Evolutionary conservation across 2,113 vertebrate genomes (phyloP), one percentile per base, ranked within the genome.

Genomic region (Zapornia atra): DNA sequence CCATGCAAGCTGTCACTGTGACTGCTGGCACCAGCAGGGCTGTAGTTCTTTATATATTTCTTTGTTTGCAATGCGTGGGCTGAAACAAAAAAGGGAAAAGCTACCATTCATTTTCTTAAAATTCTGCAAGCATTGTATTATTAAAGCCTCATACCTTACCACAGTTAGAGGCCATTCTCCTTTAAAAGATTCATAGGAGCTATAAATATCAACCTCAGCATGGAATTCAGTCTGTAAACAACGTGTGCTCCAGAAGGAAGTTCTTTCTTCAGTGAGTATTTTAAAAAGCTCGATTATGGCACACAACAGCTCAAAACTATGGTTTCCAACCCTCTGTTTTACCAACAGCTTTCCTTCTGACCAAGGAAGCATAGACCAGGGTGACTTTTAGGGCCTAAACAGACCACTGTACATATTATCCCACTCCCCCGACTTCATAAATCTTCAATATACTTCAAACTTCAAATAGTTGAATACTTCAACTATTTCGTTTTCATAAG

Each of bases 211-310:
- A 88, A 33, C 29, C 75, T 92, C 77, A 72, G 57, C 31, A 40
- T 82, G 77, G 78, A 96, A 96, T 91, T 91, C n/a, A 79, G 57
- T 40, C 54, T 59, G 54, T 95, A 91, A 95, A 90, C 77, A 96
- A 50, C 1, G 15, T 54, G 31, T 76, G 57, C 70, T 87, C 40
- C 36, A 87, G 44, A 65, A 90, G 22, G 21, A 83, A 92, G 53
- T 59, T 61, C 53, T 79, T 94, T 87, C 54, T 79, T 65, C 19
- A 28, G 70, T 60, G 53, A 79, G 48, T 68, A 72, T 79, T 90
- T 73, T 7, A 1, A 51, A 56, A 83, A 92, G 42, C 73, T 48
- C 57, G 20, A 44, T 81, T 86, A 51, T 82, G 68, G 40, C 44
- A 75, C 6, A 61, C 3, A 89, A 38, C 10, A 68, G 17, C 57